Evolutionary conservation across 2,888 invertebrate species (phyloP).

Genomic region (Acleris cristana): DNA sequence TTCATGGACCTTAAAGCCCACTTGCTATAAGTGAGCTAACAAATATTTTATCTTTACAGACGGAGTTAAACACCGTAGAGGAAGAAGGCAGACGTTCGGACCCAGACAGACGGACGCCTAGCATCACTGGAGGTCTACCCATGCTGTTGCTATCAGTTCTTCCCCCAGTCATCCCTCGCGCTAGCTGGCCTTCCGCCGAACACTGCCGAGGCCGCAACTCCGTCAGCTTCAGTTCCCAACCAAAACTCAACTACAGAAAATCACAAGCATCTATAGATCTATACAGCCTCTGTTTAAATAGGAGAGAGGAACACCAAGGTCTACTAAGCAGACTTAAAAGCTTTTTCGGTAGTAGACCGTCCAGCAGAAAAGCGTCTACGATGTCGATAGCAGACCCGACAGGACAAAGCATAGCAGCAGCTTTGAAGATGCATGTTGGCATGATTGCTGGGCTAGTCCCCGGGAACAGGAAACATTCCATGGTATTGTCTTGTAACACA

Average conservation of each 20-base stretch:
- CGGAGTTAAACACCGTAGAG: slow-evolving; percentile 74
- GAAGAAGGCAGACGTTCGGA: slow-evolving; percentile 63
- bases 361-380: slow-evolving; percentile 87
- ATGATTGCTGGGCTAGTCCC: slow-evolving; percentile 88
- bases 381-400: slow-evolving; percentile 85
- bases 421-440: slow-evolving; percentile 88
- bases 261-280: slow-evolving; percentile 84
- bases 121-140: slow-evolving; percentile 88
- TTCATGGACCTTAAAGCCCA: not conserved
- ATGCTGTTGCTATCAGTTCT: slow-evolving; percentile 88
- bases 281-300: slow-evolving; percentile 83
- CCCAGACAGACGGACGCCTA: slow-evolving; percentile 80
- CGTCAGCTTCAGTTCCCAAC: slow-evolving; percentile 87
- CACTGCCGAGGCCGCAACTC: slow-evolving; percentile 84
- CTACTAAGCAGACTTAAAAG: slow-evolving; percentile 80
- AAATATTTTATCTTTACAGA: slow-evolving; percentile 62
- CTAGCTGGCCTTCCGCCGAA: slow-evolving; percentile 91
- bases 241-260: slow-evolving; percentile 84
- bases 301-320: slow-evolving; percentile 81
- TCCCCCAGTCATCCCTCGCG: slow-evolving; percentile 89
- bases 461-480: slow-evolving; percentile 83
- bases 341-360: slow-evolving; percentile 86
- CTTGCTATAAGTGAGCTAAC: too few relatives aligned
- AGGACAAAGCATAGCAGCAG: slow-evolving; percentile 86
- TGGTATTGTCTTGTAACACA: slow-evolving; percentile 85